These are phyloP conservation scores for Mythimna ferrago DNA, from an alignment of 2,888 invertebrate genomes.

Conservation along the genomic window DNA sequence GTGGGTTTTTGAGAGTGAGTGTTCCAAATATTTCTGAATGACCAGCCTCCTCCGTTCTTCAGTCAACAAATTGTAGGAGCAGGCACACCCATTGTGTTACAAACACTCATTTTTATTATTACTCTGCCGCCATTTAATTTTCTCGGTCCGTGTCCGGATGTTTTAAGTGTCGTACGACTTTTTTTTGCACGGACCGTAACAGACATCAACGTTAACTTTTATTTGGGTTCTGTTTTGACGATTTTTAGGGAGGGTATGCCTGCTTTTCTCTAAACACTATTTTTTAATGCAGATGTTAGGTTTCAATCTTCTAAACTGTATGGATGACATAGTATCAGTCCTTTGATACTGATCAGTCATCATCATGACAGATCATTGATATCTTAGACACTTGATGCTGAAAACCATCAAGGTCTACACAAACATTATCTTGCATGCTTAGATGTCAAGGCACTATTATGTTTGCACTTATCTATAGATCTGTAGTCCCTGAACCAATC, in stretches of 20 bases:
- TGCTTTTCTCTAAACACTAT: slow-evolving; percentile 12
- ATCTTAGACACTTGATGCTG: no score
- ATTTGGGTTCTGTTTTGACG: slow-evolving; percentile 55
- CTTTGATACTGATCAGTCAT: no score
- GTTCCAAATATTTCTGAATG: slow-evolving; percentile 38
- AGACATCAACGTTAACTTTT: slow-evolving; percentile 61
- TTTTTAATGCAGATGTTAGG: neutral
- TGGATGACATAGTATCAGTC: no score
- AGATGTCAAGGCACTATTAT: neutral
- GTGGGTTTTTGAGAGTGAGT: slow-evolving; percentile 13
- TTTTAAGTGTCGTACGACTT: slow-evolving; percentile 71
- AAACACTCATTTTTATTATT: slow-evolving; percentile 82
- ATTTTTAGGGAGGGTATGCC: slow-evolving; percentile 43
- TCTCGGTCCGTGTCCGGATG: slow-evolving; percentile 73
- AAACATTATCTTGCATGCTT: neutral
- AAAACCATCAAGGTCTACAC: neutral
- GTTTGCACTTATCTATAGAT: neutral
- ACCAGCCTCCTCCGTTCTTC: slow-evolving; percentile 18
- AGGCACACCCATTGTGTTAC: slow-evolving; percentile 78
- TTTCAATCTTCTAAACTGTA: neutral
- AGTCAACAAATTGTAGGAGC: slow-evolving; percentile 73
- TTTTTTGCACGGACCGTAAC: slow-evolving; percentile 56
- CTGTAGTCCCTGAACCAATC: no score
- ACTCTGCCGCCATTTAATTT: slow-evolving; percentile 79
- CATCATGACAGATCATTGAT: no score